Conservation (phyloP, 2,113 vertebrate species). For the Austrofundulus limnaeus region DNA sequence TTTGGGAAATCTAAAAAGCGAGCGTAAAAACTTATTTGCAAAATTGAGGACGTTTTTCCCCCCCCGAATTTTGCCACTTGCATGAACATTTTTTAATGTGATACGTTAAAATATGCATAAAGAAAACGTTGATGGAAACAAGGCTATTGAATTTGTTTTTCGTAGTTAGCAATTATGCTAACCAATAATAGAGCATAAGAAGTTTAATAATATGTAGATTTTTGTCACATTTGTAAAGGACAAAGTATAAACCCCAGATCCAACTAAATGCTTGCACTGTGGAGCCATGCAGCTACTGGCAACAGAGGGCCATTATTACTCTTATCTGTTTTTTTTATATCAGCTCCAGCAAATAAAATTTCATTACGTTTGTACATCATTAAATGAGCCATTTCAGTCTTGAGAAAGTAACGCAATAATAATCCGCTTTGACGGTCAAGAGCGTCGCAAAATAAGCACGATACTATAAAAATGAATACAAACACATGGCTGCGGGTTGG, state of each 20-base stretch:
- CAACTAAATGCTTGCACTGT: background rate
- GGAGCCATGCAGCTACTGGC: background rate
- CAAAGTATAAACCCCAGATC: background rate
- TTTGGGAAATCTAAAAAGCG: no score
- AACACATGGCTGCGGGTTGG: conserved; percentile 10
- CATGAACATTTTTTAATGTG: no score
- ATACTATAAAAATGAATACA: conserved; percentile 15
- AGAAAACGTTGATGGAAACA: no score
- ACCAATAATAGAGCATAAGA: no score
- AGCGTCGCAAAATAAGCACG: background rate
- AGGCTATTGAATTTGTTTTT: no score
- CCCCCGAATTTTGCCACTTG: no score
- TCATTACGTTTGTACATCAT: background rate
- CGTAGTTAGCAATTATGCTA: no score
- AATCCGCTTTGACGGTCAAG: background rate
- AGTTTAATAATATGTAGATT: no score
- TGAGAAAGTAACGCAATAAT: conserved; percentile 4
- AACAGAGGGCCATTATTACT: conserved; percentile 18
- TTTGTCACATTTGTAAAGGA: background rate
- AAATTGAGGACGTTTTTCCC: no score
- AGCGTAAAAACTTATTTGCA: no score
- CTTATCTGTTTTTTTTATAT: conserved; percentile 4
- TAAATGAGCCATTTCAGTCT: conserved; percentile 17
- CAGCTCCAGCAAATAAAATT: conserved; percentile 12
- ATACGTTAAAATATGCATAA: no score